phyloP scores from a whole-genome alignment of 2,797 vertebrate species.

The Poeciliopsis infans region DNA sequence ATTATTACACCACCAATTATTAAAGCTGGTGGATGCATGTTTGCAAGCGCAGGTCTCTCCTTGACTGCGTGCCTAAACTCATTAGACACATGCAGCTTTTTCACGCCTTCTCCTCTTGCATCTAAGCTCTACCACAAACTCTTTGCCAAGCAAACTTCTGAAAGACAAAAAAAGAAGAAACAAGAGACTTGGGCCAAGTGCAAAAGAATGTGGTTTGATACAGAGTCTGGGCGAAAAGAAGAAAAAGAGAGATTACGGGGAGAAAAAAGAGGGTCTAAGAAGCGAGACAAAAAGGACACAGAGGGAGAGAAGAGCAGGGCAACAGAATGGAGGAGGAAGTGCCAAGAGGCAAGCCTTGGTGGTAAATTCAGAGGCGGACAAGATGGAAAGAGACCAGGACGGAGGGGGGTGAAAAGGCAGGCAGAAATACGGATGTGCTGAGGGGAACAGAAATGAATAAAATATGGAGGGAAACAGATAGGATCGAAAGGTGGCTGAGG shows the following conservation, averaged over 20 bases:
- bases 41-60: conserved; percentile 28
- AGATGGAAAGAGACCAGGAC: conserved; percentile 45
- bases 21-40: conserved; percentile 48
- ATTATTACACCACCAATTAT: conserved; percentile 65
- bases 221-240: conserved; percentile 42
- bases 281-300: conserved; percentile 38
- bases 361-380: conserved; percentile 63
- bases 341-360: conserved; percentile 59
- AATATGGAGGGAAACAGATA: conserved; percentile 69
- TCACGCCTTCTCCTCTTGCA: conserved; percentile 3
- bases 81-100: conserved; percentile 9
- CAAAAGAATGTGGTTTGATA: conserved; percentile 52
- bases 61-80: conserved; percentile 14
- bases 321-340: conserved; percentile 42
- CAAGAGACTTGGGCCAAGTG: conserved; percentile 29
- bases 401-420: conserved; percentile 29
- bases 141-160: conserved; percentile 52
- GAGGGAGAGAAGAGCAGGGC: conserved; percentile 19
- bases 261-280: conserved; percentile 44
- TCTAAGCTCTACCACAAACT: conserved; percentile 22
- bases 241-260: conserved; percentile 34
- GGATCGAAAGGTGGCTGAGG: conserved; percentile 66
- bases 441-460: conserved; percentile 69
- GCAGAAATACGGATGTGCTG: conserved; percentile 62
- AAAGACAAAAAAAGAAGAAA: conserved; percentile 32